Percentiles rank a stretch among this genome's conserved stretches.
Conservation (phyloP, 2,113 vertebrate species). For the Pelusios castaneus region DNA sequence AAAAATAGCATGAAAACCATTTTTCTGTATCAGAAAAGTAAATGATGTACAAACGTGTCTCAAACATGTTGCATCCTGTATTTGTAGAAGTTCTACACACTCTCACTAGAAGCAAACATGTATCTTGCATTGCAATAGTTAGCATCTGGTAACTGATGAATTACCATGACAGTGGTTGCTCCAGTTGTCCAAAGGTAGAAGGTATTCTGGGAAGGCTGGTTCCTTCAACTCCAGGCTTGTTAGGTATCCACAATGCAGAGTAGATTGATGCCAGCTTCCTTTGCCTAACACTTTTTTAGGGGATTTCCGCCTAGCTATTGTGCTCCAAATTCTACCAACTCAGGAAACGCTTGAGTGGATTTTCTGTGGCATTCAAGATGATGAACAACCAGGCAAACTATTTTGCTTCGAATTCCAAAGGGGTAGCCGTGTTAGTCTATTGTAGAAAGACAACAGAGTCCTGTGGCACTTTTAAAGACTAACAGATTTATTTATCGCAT, state of each 20-base stretch:
- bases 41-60: not conserved
- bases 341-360: not conserved
- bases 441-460: no score
- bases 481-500: no score
- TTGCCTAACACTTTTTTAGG: not conserved
- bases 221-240: not conserved
- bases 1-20: not conserved
- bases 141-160: not conserved
- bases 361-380: not conserved
- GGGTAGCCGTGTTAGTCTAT: no score
- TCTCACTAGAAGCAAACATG: no score
- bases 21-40: not conserved
- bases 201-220: not conserved
- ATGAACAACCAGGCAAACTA: not conserved
- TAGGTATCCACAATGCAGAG: not conserved
- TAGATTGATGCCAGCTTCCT: not conserved
- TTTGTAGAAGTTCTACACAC: not conserved
- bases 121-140: not conserved
- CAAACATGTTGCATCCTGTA: not conserved
- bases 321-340: not conserved
- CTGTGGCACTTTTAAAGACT: no score
- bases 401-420: no score
- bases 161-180: not conserved
- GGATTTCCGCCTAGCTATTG: not conserved
- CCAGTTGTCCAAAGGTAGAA: not conserved